Evolutionary conservation across 1,140 invertebrate species (phyloP).

Genomic region (Chelonus insularis): DNA sequence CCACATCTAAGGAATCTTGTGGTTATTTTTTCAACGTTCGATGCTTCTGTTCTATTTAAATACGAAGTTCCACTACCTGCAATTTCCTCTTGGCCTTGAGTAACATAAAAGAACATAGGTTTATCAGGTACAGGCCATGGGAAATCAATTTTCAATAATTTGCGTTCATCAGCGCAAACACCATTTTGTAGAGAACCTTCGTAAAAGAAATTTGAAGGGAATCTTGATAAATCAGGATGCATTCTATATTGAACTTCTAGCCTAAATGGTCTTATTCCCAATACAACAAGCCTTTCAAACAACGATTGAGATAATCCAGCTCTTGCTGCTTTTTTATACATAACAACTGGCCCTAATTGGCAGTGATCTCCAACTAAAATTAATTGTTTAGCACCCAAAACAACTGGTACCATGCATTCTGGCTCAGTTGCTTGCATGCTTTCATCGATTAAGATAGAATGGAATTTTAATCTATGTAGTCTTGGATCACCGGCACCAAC

Average conservation of each 20-base stretch:
- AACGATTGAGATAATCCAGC: constrained; percentile 96
- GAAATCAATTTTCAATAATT: constrained; percentile 90
- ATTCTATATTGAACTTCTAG: constrained; percentile 99
- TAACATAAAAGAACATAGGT: constrained; percentile 99
- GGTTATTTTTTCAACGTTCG: constrained; percentile 97
- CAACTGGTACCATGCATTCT: constrained; percentile 98
- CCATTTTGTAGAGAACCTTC: constrained; percentile 98
- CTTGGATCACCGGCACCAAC: constrained; percentile 97
- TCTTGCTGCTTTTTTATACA: constrained; percentile 98
- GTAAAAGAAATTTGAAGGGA: constrained; percentile 99
- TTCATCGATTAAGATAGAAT: constrained; percentile 98
- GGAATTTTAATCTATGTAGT: constrained; percentile 88
- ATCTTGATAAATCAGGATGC: constrained; percentile 95
- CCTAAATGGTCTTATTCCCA: constrained; percentile 93
- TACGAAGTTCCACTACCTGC: constrained; percentile 98
- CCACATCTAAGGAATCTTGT: constrained; percentile 92
- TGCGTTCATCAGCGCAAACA: constrained; percentile 93
- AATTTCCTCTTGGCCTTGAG: constrained; percentile 98
- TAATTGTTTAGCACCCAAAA: constrained; percentile 93
- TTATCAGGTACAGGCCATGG: constrained; percentile 96
- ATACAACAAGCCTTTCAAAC: constrained; percentile 95
- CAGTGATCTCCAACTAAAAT: constrained; percentile 99
- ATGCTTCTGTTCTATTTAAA: constrained; percentile 96
- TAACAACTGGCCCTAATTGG: constrained; percentile 96
- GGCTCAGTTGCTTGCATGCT: constrained; percentile 97